These are phyloP conservation scores for Platynereis dumerilii DNA, from an alignment of 2,888 invertebrate species.

Conservation along the genomic window DNA sequence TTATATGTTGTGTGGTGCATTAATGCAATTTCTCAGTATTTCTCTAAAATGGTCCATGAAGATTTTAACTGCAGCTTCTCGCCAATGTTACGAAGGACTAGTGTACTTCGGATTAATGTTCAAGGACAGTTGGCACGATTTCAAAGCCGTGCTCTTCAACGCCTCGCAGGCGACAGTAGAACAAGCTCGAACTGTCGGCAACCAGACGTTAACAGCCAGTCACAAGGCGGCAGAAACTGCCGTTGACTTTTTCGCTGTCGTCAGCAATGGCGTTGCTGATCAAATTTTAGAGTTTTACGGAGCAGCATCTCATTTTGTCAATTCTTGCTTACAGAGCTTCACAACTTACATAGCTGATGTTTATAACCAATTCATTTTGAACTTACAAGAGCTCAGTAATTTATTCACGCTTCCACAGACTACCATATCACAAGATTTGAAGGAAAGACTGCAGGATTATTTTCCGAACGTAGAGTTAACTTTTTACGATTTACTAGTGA, in stretches of 20 bases:
- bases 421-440: too few species aligned
- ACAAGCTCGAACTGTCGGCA: not conserved
- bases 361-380: too few species aligned
- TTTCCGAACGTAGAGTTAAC: too few species aligned
- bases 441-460: too few species aligned
- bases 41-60: not conserved
- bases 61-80: not conserved
- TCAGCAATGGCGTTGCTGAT: too few species aligned
- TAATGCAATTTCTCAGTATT: not conserved
- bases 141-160: not conserved
- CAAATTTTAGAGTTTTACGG: too few species aligned
- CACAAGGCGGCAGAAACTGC: conserved; percentile 1
- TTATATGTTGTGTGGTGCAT: not conserved
- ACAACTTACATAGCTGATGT: too few species aligned
- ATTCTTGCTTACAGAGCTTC: too few species aligned
- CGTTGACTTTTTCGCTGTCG: not conserved
- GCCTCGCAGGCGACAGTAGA: not conserved
- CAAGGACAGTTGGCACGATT: not conserved
- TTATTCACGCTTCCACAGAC: too few species aligned
- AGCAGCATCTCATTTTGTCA: too few species aligned
- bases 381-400: too few species aligned
- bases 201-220: not conserved
- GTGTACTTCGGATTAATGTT: not conserved
- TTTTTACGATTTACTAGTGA: too few species aligned
- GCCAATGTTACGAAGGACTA: not conserved